These are phyloP conservation scores for Chymomyza amoena DNA, from an alignment of 2,888 invertebrate genomes.

Conservation along the genomic window DNA sequence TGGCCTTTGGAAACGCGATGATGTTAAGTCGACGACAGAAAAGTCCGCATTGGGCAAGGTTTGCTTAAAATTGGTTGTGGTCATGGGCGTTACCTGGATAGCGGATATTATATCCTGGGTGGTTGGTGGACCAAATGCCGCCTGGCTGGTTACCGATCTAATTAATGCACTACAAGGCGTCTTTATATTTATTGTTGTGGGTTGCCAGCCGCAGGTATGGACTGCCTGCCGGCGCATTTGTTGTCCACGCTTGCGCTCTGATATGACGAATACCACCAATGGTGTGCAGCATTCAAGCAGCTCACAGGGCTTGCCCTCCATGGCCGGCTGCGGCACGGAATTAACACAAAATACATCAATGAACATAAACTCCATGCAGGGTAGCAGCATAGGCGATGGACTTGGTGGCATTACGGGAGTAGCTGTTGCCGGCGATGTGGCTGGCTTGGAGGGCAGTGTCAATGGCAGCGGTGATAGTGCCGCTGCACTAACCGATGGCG, in stretches of 20 bases:
- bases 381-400: slow-evolving; percentile 12
- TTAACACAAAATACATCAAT: slow-evolving; percentile 73
- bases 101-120: slow-evolving; percentile 92
- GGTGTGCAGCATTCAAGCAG: slow-evolving; percentile 86
- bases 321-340: slow-evolving; percentile 79
- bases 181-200: slow-evolving; percentile 92
- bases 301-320: slow-evolving; percentile 89
- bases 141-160: slow-evolving; percentile 91
- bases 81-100: slow-evolving; percentile 89
- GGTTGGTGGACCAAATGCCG: slow-evolving; percentile 87
- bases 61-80: slow-evolving; percentile 91
- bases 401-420: neutral
- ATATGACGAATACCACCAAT: slow-evolving; percentile 81
- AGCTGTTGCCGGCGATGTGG: neutral
- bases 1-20: slow-evolving; percentile 92
- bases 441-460: slow-evolving; percentile 12
- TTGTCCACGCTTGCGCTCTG: slow-evolving; percentile 81
- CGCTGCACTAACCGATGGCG: slow-evolving; percentile 10
- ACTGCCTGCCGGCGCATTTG: slow-evolving; percentile 84
- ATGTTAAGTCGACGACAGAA: slow-evolving; percentile 90
- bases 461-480: slow-evolving; percentile 9
- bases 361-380: slow-evolving; percentile 46
- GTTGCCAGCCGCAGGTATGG: slow-evolving; percentile 91
- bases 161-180: slow-evolving; percentile 93
- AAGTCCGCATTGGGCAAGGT: slow-evolving; percentile 90